Evolutionary conservation across 1,140 invertebrate species (phyloP).

Genomic region (Zaprionus taronus): DNA sequence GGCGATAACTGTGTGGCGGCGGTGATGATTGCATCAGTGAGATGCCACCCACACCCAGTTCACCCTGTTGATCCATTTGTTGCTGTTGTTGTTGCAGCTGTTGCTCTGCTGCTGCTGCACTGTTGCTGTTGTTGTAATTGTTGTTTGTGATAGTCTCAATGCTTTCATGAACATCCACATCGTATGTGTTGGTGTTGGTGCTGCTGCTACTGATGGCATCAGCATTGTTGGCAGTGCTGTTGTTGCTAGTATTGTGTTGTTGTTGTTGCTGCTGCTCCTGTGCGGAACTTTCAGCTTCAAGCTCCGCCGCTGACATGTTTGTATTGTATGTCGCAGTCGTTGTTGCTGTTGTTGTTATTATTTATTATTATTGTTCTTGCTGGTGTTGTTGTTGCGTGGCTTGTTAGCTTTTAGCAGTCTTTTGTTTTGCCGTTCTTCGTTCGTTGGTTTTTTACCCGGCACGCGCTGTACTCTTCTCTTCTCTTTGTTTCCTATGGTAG

Average conservation of each 20-base stretch:
- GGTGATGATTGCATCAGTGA: conserved; percentile 79
- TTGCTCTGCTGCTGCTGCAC: conserved; percentile 45
- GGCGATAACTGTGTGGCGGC: conserved; percentile 83
- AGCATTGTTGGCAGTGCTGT: conserved; percentile 55
- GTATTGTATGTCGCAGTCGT: not conserved
- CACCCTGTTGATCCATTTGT: conserved; percentile 50
- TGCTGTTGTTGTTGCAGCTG: conserved; percentile 57
- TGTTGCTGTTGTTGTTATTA: conserved; percentile 32
- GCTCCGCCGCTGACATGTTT: conserved; percentile 69
- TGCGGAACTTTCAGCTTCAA: conserved; percentile 63
- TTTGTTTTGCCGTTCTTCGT: conserved; percentile 40
- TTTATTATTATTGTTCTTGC: conserved; percentile 23
- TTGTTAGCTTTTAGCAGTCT: conserved; percentile 58
- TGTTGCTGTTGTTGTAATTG: conserved; percentile 48
- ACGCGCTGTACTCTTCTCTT: conserved; percentile 36
- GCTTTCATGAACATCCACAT: conserved; percentile 29
- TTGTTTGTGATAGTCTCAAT: conserved; percentile 58
- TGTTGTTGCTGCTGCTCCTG: conserved; percentile 56
- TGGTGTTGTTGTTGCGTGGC: conserved; percentile 20
- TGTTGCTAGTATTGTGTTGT: conserved; percentile 39
- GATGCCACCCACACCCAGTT: conserved; percentile 62
- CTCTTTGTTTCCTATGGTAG: conserved; percentile 32
- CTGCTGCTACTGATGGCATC: conserved; percentile 42
- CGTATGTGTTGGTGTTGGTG: conserved; percentile 39
- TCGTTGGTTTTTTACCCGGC: conserved; percentile 33